phyloP scores from a whole-genome alignment of 2,113 vertebrate genomes.

The Grammatotria lemairii region DNA sequence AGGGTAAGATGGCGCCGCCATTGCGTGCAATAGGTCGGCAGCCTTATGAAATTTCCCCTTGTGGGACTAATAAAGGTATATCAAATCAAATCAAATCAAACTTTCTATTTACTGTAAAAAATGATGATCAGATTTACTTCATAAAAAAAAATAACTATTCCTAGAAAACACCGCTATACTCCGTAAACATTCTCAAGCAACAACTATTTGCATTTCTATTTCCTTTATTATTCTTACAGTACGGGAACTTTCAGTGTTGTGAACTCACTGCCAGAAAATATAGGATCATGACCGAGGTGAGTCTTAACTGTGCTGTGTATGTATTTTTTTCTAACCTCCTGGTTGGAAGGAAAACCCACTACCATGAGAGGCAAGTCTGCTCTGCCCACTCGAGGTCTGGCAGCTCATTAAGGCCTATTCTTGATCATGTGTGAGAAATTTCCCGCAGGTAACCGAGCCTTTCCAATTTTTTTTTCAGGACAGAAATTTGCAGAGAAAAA shows the following conservation, averaged over 20 bases:
- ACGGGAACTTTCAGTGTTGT: not conserved
- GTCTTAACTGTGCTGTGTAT: not conserved
- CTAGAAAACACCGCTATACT: not conserved
- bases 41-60: not conserved
- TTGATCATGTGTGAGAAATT: slow-evolving; percentile 16
- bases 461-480: not conserved
- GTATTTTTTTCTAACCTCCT: not conserved
- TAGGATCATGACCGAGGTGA: not conserved
- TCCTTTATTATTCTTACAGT: not conserved
- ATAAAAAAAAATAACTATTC: not conserved
- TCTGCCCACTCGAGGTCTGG: slow-evolving; percentile 48
- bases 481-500: not conserved
- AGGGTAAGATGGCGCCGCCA: not conserved
- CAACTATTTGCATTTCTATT: not conserved
- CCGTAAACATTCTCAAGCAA: not conserved
- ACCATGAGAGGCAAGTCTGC: slow-evolving; percentile 12
- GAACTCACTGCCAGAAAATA: not conserved
- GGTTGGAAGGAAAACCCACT: not conserved
- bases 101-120: not conserved
- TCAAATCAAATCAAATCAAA: not conserved
- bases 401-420: slow-evolving; percentile 46
- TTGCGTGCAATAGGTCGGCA: not conserved
- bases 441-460: slow-evolving; percentile 9
- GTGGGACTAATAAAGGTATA: not conserved
- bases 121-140: not conserved